Evolutionary conservation across 1,140 invertebrate genomes (phyloP).

Genomic region (Philaenus spumarius): DNA sequence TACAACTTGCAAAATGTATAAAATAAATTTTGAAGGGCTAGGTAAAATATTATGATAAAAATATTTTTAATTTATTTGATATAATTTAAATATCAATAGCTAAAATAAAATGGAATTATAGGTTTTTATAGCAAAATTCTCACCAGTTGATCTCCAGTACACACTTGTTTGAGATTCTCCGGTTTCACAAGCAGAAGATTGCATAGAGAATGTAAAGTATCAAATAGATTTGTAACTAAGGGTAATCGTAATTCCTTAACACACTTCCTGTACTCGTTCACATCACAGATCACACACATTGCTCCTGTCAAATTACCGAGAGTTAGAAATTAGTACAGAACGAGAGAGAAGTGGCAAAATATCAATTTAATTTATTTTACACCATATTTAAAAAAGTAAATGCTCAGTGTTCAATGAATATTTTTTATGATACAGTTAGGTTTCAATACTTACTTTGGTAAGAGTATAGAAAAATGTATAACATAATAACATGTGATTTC

Average conservation of each 20-base stretch:
- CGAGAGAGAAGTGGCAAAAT: too few relatives aligned
- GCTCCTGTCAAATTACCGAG: slow-evolving; percentile 50
- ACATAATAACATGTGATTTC: too few relatives aligned
- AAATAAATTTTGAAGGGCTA: not conserved
- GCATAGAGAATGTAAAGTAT: slow-evolving; percentile 90
- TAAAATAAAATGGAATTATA: too few relatives aligned
- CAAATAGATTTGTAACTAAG: slow-evolving; percentile 80
- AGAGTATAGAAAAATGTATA: too few relatives aligned
- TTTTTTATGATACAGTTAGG: too few relatives aligned
- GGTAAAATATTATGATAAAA: not conserved
- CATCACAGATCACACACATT: slow-evolving; percentile 96
- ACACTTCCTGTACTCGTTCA: slow-evolving; percentile 89
- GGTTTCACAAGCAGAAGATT: slow-evolving; percentile 94
- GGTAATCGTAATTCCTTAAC: slow-evolving; percentile 65
- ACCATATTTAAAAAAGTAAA: too few relatives aligned
- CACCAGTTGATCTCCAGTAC: slow-evolving; percentile 88
- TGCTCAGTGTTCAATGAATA: too few relatives aligned
- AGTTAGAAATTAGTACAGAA: too few relatives aligned
- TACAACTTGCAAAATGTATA: not conserved
- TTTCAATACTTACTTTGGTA: too few relatives aligned
- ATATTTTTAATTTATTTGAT: not conserved
- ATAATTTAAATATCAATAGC: not conserved
- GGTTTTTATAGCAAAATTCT: slow-evolving; percentile 37
- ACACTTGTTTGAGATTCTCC: slow-evolving; percentile 93
- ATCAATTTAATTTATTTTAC: too few relatives aligned